phyloP scores from a whole-genome alignment of 2,888 invertebrate species.

The Megalurothrips usitatus region DNA sequence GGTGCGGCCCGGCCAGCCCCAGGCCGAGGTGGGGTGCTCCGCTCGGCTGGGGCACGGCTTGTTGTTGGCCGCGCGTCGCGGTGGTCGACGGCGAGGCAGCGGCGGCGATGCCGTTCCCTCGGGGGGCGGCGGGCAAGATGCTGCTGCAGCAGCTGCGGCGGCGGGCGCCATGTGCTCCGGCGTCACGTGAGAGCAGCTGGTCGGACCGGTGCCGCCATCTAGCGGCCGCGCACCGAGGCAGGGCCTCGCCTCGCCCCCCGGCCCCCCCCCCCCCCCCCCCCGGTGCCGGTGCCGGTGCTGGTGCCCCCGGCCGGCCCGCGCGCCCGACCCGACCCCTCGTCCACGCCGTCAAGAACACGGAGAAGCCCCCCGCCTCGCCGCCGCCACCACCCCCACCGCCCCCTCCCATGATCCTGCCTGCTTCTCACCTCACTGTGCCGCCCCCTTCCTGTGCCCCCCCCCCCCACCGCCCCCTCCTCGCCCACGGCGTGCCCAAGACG shows the following conservation, averaged over 20 bases:
- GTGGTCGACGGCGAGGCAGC: background rate
- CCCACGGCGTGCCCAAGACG: background rate
- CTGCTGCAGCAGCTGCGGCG: background rate
- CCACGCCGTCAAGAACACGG: background rate
- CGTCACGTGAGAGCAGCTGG: background rate
- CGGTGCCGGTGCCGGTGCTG: background rate
- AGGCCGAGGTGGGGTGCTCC: background rate
- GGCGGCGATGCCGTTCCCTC: background rate
- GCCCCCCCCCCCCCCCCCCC: background rate
- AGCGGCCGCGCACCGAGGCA: background rate
- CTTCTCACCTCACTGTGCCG: background rate
- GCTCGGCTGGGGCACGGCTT: background rate
- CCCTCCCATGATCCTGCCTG: no score
- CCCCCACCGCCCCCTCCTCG: background rate
- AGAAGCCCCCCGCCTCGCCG: no score
- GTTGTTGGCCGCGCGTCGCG: background rate
- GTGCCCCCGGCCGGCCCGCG: no score
- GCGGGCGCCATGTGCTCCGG: background rate
- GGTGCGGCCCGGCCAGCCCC: background rate
- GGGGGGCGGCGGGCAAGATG: background rate
- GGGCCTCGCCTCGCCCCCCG: no score
- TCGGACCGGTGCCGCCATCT: background rate
- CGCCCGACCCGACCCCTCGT: background rate
- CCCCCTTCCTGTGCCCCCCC: background rate
- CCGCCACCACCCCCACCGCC: no score